A percentile compares a stretch with the other conserved stretches of the same genome.
Evolutionary conservation across 2,113 vertebrate species (phyloP).

Genomic region (Prionailurus bengalensis): DNA sequence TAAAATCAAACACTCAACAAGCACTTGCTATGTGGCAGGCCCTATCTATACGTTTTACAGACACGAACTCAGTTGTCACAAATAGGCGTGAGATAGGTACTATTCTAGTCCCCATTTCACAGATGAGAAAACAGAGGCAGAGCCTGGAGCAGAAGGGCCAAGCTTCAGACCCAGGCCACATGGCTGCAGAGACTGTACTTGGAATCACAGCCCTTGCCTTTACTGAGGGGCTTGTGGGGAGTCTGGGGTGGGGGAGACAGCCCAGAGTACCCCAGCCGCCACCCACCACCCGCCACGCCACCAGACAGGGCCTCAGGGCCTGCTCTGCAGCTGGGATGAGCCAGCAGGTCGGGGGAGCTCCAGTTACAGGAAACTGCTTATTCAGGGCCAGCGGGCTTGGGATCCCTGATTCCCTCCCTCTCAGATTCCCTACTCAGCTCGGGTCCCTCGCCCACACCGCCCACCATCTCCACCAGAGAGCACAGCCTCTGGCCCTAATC

Average conservation of each 20-base stretch:
- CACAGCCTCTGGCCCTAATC: slow-evolving; percentile 82
- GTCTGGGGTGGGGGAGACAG: background rate
- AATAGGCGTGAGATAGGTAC: background rate
- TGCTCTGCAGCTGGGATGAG: background rate
- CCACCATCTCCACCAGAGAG: slow-evolving; percentile 22
- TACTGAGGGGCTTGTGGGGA: background rate
- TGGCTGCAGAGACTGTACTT: background rate
- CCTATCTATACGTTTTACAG: background rate
- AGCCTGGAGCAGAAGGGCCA: background rate
- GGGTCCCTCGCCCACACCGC: background rate
- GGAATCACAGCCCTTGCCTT: background rate
- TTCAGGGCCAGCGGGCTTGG: background rate
- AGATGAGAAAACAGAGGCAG: background rate
- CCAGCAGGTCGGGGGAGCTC: background rate
- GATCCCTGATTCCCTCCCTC: background rate
- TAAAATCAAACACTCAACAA: background rate
- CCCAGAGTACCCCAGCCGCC: background rate
- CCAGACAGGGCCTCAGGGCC: background rate
- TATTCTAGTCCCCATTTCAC: background rate
- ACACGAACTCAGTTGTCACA: background rate
- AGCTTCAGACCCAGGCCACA: background rate
- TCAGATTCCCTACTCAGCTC: background rate
- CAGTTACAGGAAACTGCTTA: slow-evolving; percentile 53
- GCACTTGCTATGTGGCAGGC: background rate
- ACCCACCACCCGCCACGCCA: no score